Percentiles rank a stretch among this genome's conserved stretches.
phyloP scores from a whole-genome alignment of 2,888 invertebrate species.

The Hymenopus coronatus region DNA sequence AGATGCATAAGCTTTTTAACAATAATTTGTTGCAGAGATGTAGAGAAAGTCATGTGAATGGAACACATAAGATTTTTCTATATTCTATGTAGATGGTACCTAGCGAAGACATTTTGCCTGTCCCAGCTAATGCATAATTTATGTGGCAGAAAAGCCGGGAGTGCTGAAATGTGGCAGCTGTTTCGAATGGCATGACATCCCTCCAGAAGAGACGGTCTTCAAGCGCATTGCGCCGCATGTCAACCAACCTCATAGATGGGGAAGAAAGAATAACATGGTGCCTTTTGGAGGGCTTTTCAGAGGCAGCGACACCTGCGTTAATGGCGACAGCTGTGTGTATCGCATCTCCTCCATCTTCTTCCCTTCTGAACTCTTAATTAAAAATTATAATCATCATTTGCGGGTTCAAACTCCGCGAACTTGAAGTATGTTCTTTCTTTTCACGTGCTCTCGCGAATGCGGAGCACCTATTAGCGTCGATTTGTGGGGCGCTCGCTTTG shows the following conservation, averaged over 20 bases:
- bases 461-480: no score
- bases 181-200: not conserved
- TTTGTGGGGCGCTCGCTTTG: no score
- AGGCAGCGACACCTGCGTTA: no score
- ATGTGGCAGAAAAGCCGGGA: not conserved
- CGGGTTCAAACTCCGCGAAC: no score
- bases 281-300: not conserved
- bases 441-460: no score
- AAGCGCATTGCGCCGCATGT: not conserved
- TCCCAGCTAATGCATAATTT: not conserved
- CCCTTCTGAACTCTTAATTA: not conserved
- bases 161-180: not conserved
- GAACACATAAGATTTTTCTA: no score
- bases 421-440: no score
- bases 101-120: not conserved
- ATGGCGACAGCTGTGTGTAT: not conserved
- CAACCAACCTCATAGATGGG: not conserved
- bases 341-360: not conserved
- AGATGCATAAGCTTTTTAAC: no score
- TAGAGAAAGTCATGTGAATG: no score
- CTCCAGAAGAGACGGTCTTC: not conserved
- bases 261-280: not conserved
- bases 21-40: no score
- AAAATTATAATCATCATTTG: no score
- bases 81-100: no score